Evolutionary conservation across 92 coral and sea anemone species (phyloP).

Genomic region (Desmophyllum pertusum): DNA sequence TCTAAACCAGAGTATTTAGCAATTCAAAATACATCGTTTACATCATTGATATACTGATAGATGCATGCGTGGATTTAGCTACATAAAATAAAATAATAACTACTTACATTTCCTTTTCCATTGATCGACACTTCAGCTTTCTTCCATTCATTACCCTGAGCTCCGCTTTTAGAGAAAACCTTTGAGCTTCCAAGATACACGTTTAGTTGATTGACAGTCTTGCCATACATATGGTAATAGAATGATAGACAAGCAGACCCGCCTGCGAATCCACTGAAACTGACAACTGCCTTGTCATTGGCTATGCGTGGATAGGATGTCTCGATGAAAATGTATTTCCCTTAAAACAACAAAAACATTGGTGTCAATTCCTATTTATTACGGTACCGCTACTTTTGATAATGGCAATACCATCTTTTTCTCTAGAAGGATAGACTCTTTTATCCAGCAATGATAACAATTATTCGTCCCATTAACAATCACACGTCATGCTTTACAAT

Average conservation of each 20-base stretch:
- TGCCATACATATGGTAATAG: neutral
- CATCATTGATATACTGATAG: too few relatives aligned
- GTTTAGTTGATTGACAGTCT: neutral
- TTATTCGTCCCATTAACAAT: too few relatives aligned
- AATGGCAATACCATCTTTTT: too few relatives aligned
- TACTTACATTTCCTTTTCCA: neutral
- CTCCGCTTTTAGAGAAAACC: neutral
- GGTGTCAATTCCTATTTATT: too few relatives aligned
- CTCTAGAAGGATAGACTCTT: too few relatives aligned
- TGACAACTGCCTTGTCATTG: neutral
- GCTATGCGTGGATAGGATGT: neutral
- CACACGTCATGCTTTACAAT: too few relatives aligned
- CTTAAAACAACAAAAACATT: neutral
- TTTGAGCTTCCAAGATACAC: constrained; percentile 1
- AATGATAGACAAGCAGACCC: neutral
- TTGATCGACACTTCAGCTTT: constrained; percentile 13
- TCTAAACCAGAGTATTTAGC: too few relatives aligned
- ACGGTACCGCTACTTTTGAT: too few relatives aligned
- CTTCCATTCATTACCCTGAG: neutral
- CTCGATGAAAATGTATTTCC: constrained; percentile 11
- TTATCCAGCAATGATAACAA: too few relatives aligned
- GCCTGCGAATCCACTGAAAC: neutral
- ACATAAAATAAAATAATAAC: too few relatives aligned
- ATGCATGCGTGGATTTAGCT: too few relatives aligned
- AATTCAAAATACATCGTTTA: too few relatives aligned